Evolutionary conservation across 2,888 invertebrate genomes (phyloP), one percentile per base, ranked within the genome.

Genomic region (Tricholauxania praeusta): DNA sequence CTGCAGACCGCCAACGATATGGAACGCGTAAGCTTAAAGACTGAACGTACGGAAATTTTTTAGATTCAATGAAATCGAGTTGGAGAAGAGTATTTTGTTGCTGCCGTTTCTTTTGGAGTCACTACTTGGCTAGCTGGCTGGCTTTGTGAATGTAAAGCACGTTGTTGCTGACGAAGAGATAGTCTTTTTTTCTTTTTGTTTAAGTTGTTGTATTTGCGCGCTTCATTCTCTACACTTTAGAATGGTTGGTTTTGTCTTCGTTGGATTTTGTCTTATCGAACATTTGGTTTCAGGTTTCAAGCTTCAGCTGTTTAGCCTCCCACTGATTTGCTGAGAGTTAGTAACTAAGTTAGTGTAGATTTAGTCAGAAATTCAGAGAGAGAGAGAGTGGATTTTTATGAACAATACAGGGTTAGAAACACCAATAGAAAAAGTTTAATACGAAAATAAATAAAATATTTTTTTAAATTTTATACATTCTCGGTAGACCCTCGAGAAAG

Each of bases 1-100:
- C 86, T 81, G 86, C 86, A 80, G 85, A 86, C 82, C 84, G 84
- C 79, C 78, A 78, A 79, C 80, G 81, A 79, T 80, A 79, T 75
- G 78, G 71, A 73, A 69, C 69, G 60, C 77, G 76, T 78, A 78
- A 80, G 82, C 84, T 84, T 82, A 81, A 81, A 82, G 83, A 83
- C 80, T 83, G 81, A 86, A 84, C 77, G 80, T 77, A 79, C 17
- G 78, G 81, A 79, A 80, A 81, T 79, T 80, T 81, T 81, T 78
- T 76, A 79, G 80, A 78, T 76, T 77, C 75, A 78, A 81, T 77
- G 75, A 78, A 80, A 80, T 78, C 82, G 78, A 79, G 78, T 78
- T 66, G 65, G 69, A 53, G 73, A 39, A 39, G 17, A 65, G 62
- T 62, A 19, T 64, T 49, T 71, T 59, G 32, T 49, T 66, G 22